Conservation (phyloP, 2,888 invertebrate species). For the Aleiodes testaceus region DNA sequence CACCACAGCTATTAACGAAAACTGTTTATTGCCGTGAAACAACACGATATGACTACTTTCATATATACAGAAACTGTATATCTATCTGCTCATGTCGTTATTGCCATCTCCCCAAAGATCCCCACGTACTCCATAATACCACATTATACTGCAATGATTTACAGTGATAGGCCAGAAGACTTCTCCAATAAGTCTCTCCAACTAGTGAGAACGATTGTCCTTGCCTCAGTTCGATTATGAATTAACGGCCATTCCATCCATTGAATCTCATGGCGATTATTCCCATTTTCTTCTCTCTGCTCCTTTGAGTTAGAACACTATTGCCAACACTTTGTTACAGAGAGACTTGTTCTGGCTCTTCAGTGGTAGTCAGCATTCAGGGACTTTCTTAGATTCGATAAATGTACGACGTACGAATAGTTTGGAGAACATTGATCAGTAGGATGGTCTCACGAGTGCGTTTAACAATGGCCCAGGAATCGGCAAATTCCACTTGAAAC, state of each 20-base stretch:
- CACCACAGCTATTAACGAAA: slow-evolving; percentile 64
- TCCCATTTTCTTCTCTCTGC: slow-evolving; percentile 40
- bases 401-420: slow-evolving; percentile 31
- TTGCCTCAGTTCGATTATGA: slow-evolving; percentile 48
- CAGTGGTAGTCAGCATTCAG: slow-evolving; percentile 61
- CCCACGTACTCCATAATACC: too few relatives aligned
- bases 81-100: slow-evolving; percentile 18
- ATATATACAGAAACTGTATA: slow-evolving; percentile 44
- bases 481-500: slow-evolving; percentile 2
- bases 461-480: slow-evolving; percentile 11
- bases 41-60: slow-evolving; percentile 51
- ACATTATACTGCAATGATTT: too few relatives aligned
- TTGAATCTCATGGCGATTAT: slow-evolving; percentile 63
- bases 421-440: slow-evolving; percentile 63
- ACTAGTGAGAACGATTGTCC: slow-evolving; percentile 4
- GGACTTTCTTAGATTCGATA: background rate
- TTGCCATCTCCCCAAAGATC: background rate
- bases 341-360: slow-evolving; percentile 39
- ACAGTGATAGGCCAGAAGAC: background rate
- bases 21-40: slow-evolving; percentile 68
- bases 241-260: slow-evolving; percentile 59
- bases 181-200: background rate
- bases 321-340: slow-evolving; percentile 2
- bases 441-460: slow-evolving; percentile 2
- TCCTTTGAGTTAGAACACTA: slow-evolving; percentile 9